phyloP scores from a whole-genome alignment of 2,113 vertebrate genomes.

The Rhinolophus ferrumequinum region DNA sequence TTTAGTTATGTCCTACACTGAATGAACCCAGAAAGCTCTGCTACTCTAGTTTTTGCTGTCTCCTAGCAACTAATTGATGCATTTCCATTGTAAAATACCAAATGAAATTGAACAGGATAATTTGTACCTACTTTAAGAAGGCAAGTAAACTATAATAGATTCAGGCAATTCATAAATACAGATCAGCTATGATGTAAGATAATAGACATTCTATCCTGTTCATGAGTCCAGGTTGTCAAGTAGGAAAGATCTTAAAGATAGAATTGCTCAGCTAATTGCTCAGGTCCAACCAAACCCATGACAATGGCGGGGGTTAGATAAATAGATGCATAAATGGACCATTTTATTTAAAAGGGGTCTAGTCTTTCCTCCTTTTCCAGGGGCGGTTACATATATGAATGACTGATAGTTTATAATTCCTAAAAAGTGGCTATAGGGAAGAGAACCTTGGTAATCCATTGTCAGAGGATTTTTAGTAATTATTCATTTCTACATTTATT shows the following conservation, averaged over 20 bases:
- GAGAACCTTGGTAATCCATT: background rate
- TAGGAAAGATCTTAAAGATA: background rate
- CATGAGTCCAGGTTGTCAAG: background rate
- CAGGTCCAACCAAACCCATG: background rate
- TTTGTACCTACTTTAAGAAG: background rate
- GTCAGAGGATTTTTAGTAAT: background rate
- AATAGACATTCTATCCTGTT: background rate
- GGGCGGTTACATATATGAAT: background rate
- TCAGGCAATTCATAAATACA: slow-evolving; percentile 23
- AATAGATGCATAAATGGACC: background rate
- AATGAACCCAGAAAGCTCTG: background rate
- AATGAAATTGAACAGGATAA: slow-evolving; percentile 1
- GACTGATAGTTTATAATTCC: background rate
- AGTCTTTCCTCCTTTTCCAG: background rate
- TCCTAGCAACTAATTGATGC: background rate
- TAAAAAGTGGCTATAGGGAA: background rate
- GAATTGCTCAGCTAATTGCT: background rate
- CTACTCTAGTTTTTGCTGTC: background rate
- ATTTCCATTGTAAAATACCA: background rate
- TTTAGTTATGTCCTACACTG: background rate
- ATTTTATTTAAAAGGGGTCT: background rate
- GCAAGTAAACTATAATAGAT: background rate
- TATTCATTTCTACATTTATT: background rate
- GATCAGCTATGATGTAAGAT: background rate
- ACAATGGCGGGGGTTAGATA: background rate